Percentiles rank a stretch among this genome's conserved stretches.
Evolutionary conservation across 2,888 invertebrate species (phyloP).

Genomic region (Isoperla grammatica): DNA sequence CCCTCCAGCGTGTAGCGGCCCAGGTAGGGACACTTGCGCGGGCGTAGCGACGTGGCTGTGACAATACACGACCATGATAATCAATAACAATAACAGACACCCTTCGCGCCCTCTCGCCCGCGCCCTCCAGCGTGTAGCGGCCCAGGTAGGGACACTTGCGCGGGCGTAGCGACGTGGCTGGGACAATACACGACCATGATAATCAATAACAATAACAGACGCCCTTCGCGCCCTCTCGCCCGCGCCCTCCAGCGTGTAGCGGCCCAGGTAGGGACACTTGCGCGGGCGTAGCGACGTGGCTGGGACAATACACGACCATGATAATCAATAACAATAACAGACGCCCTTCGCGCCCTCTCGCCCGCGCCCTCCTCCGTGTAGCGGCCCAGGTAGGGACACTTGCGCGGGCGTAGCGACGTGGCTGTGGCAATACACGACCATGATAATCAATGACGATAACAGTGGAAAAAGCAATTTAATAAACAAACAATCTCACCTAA

Average conservation of each 20-base stretch:
- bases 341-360: slow-evolving; percentile 4
- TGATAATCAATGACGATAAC: too few relatives aligned
- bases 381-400: slow-evolving; percentile 25
- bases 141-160: slow-evolving; percentile 32
- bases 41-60: slow-evolving; percentile 56
- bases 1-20: slow-evolving; percentile 1
- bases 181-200: slow-evolving; percentile 37
- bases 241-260: slow-evolving; percentile 2
- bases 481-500: too few relatives aligned
- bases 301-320: slow-evolving; percentile 44
- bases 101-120: slow-evolving; percentile 1
- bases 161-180: slow-evolving; percentile 57
- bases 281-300: slow-evolving; percentile 54
- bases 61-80: too few relatives aligned
- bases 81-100: slow-evolving; percentile 14
- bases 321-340: too few relatives aligned
- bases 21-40: slow-evolving; percentile 37
- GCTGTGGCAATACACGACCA: slow-evolving; percentile 50
- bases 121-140: slow-evolving; percentile 1
- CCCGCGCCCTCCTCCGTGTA: slow-evolving; percentile 1
- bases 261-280: slow-evolving; percentile 30
- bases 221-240: not conserved
- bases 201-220: slow-evolving; percentile 17
- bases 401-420: slow-evolving; percentile 50
- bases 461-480: slow-evolving; percentile 15